Evolutionary conservation across 2,888 invertebrate species (phyloP), one percentile per base, ranked within the genome.

Genomic region (Diarsia dahlii): DNA sequence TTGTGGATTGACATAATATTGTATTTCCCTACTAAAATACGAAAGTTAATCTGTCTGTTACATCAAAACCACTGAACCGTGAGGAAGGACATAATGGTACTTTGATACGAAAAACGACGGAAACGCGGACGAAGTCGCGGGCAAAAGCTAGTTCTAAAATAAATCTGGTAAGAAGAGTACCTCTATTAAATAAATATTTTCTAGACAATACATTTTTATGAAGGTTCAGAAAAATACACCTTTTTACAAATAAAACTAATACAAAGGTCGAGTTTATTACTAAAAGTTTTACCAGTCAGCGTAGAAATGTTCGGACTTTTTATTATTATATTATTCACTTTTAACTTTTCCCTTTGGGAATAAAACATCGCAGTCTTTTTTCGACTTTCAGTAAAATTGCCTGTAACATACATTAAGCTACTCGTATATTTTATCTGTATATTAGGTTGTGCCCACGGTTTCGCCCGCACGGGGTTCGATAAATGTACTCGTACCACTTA

Each of bases 311-410:
- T 76, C 48, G 50, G 74, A 76, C 64, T 66, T 85, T 80, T 87
- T 87, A 87, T 84, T 81, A 87, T 78, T 84, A 73, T 84, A 84
- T 84, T 85, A 85, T 85, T 79, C 78, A 81, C 78, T 81, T 87
- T 81, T 70, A 76, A 85, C 81, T 86, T 87, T 46, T 46, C 45
- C 75, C 69, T 75, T 78, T 56, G 82, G 66, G 74, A 77, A 74
- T 81, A 71, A 87, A 79, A 85, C 64, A 79, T 81, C 28, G 64
- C 6, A 71, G 65, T 74, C 64, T 78, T 78, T 78, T 78, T 81
- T 73, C 46, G 67, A 71, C 39, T 78, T 68, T 54, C 2, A 67
- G 48, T 64, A 81, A 28, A 76, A 74, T 63, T 62, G 58, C 34
- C 64, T 48, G 5, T 39, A 76, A 68, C 67, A n/a, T 18, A 75